Evolutionary conservation across 2,113 vertebrate species (phyloP).

Genomic region (Centropristis striata): DNA sequence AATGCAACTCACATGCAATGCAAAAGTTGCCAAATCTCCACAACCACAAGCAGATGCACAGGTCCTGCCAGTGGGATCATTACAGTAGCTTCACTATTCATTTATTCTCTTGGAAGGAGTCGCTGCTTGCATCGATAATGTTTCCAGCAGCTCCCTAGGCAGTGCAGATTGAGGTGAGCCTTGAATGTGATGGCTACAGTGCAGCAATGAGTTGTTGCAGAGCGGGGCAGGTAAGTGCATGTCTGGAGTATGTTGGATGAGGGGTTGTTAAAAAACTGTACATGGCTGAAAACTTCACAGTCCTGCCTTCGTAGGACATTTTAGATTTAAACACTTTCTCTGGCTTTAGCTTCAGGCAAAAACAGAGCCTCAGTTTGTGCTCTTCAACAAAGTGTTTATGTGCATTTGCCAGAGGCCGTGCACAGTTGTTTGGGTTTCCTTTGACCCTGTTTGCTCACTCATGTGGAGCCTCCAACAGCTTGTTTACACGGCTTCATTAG

Average conservation of each 20-base stretch:
- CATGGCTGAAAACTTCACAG: constrained; percentile 62
- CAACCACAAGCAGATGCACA: constrained; percentile 8
- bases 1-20: no score
- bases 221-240: constrained; percentile 85
- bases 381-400: not conserved
- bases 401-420: not conserved
- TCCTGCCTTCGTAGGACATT: constrained; percentile 10
- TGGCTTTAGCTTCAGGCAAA: constrained; percentile 3
- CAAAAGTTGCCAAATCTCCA: constrained; percentile 5
- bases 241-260: constrained; percentile 81
- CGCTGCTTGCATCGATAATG: constrained; percentile 53
- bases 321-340: constrained; percentile 14
- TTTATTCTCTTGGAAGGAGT: constrained; percentile 53
- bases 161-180: constrained; percentile 41
- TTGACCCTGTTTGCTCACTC: not conserved
- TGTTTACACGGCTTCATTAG: constrained; percentile 23
- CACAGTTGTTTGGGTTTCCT: constrained; percentile 1
- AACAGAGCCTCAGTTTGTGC: not conserved
- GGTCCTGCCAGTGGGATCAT: constrained; percentile 12
- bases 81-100: constrained; percentile 33
- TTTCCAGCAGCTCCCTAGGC: constrained; percentile 54
- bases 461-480: not conserved
- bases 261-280: constrained; percentile 79
- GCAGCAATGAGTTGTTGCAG: constrained; percentile 68
- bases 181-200: constrained; percentile 73